phyloP scores from a whole-genome alignment of 1,140 invertebrate genomes.

The Trialeurodes vaporariorum region DNA sequence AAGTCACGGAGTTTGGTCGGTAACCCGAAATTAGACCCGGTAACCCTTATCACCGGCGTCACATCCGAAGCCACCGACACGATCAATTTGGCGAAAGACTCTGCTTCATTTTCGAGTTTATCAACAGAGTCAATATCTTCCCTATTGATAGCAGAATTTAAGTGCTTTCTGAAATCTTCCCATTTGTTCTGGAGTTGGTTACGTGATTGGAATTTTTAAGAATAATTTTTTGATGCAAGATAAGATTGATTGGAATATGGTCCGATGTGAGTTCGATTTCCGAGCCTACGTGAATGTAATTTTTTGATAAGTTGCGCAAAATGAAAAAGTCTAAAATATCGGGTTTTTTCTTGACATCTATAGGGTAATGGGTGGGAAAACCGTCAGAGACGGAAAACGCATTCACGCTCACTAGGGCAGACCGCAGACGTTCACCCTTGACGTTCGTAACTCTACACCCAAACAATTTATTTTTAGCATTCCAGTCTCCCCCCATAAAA shows the following conservation, averaged over 20 bases:
- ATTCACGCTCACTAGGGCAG: neutral
- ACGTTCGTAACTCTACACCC: neutral
- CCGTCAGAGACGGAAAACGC: constrained; percentile 22
- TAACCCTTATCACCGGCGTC: neutral
- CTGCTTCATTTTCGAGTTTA: neutral
- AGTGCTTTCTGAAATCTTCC: neutral
- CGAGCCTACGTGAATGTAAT: neutral
- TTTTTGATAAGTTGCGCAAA: neutral
- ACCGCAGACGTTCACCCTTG: neutral
- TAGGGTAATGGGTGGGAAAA: constrained; percentile 17
- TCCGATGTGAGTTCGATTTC: neutral
- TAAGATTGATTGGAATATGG: neutral
- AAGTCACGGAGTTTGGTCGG: neutral
- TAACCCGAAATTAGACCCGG: neutral
- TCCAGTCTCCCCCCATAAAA: neutral
- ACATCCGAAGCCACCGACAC: neutral
- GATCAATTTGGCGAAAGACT: neutral
- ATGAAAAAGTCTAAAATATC: constrained; percentile 19
- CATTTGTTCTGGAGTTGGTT: neutral
- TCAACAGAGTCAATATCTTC: neutral
- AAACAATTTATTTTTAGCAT: neutral
- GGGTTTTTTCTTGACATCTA: constrained; percentile 9
- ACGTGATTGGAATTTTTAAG: neutral
- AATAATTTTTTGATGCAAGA: neutral
- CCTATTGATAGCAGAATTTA: neutral